Conservation (phyloP, 2,797 vertebrate species). For the Takifugu rubripes region DNA sequence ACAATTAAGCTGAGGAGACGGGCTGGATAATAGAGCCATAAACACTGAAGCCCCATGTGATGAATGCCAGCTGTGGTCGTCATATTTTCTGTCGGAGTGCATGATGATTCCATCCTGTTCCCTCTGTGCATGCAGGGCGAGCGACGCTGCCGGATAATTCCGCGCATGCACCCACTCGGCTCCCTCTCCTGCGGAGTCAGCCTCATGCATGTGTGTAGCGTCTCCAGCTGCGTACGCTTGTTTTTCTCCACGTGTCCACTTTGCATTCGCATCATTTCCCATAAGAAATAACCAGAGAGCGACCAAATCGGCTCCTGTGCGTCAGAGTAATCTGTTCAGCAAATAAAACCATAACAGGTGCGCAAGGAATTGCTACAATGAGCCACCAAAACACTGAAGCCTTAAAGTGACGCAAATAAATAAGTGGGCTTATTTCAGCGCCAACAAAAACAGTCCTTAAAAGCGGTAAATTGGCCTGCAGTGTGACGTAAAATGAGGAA, state of each 20-base stretch:
- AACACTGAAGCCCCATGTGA: constrained; percentile 59
- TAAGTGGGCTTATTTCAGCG: constrained; percentile 1
- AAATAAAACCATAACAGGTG: not conserved
- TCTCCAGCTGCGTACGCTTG: constrained; percentile 35
- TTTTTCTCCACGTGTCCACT: constrained; percentile 1
- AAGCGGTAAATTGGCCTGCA: not conserved
- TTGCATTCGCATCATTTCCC: no score
- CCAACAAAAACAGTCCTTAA: constrained; percentile 4
- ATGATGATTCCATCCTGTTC: constrained; percentile 26
- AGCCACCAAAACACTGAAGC: not conserved
- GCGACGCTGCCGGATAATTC: constrained; percentile 28
- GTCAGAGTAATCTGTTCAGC: not conserved
- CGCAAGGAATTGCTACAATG: not conserved
- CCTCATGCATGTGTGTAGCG: constrained; percentile 18
- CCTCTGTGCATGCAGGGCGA: constrained; percentile 2
- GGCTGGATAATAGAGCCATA: constrained; percentile 65
- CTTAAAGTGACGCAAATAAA: constrained; percentile 18
- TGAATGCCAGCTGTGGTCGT: constrained; percentile 45
- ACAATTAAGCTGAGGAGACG: constrained; percentile 66
- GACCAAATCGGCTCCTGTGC: no score
- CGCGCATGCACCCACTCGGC: constrained; percentile 16
- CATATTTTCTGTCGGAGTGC: constrained; percentile 47
- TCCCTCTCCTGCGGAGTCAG: not conserved
- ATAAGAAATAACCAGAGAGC: no score
- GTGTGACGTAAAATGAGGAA: not conserved